Evolutionary conservation across 2,113 vertebrate species (phyloP).

Genomic region (Pteronura brasiliensis): DNA sequence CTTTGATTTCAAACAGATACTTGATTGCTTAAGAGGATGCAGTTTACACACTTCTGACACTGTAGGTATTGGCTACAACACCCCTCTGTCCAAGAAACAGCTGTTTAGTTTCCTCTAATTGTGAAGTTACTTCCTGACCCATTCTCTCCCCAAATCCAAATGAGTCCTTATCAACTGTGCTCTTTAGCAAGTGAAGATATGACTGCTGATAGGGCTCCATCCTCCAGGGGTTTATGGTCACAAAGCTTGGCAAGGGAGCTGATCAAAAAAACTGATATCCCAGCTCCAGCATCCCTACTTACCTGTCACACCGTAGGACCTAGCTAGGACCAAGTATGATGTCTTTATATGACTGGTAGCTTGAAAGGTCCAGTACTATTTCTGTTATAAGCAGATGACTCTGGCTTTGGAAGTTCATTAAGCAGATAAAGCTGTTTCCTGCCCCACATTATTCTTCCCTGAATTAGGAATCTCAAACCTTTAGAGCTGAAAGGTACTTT

Average conservation of each 20-base stretch:
- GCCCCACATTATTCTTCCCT: not conserved
- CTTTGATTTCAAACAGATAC: not conserved
- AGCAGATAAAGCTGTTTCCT: not conserved
- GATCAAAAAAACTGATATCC: conserved; percentile 36
- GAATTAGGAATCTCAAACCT: not conserved
- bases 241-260: not conserved
- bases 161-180: conserved; percentile 21
- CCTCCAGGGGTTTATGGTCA: conserved; percentile 28
- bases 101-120: conserved; percentile 46
- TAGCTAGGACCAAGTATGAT: not conserved
- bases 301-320: not conserved
- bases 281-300: not conserved
- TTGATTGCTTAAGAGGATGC: conserved; percentile 16
- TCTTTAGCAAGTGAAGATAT: conserved; percentile 20
- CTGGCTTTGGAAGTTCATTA: not conserved
- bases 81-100: conserved; percentile 23
- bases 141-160: not conserved
- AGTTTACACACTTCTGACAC: conserved; percentile 31
- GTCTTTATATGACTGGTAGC: not conserved
- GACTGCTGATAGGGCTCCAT: conserved; percentile 7
- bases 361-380: not conserved
- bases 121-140: conserved; percentile 51
- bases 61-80: not conserved
- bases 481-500: not conserved
- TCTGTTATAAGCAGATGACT: not conserved